phyloP scores from a whole-genome alignment of 2,888 invertebrate species.

The Carterocephalus palaemon region DNA sequence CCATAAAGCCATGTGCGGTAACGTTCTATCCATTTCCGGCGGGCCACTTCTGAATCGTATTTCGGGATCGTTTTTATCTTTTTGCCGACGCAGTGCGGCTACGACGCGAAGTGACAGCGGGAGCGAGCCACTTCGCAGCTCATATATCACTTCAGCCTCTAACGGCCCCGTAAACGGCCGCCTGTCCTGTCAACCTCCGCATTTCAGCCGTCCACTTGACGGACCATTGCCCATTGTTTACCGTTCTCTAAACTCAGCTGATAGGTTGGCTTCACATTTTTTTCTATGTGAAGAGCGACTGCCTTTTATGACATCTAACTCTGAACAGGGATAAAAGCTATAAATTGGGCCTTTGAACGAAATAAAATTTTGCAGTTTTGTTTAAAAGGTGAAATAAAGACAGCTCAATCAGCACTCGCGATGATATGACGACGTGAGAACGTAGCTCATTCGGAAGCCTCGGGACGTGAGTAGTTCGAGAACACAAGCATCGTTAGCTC shows the following conservation, averaged over 20 bases:
- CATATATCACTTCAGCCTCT: slow-evolving; percentile 74
- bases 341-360: slow-evolving; percentile 11
- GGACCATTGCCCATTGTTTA: slow-evolving; percentile 38
- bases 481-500: slow-evolving; percentile 18
- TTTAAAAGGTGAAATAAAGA: slow-evolving; percentile 8
- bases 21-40: slow-evolving; percentile 75
- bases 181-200: slow-evolving; percentile 70
- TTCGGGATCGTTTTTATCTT: slow-evolving; percentile 76
- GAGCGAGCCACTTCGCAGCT: slow-evolving; percentile 74
- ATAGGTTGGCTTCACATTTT: slow-evolving; percentile 48
- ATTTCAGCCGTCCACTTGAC: slow-evolving; percentile 51
- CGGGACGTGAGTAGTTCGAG: slow-evolving; percentile 15
- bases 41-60: slow-evolving; percentile 77
- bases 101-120: slow-evolving; percentile 71
- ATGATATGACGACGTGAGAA: slow-evolving; percentile 11
- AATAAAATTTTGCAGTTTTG: slow-evolving; percentile 1
- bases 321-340: too few relatives aligned
- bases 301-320: slow-evolving; percentile 38
- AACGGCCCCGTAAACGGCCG: slow-evolving; percentile 70
- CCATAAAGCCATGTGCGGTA: slow-evolving; percentile 69
- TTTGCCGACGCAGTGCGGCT: slow-evolving; percentile 62
- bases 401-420: slow-evolving; percentile 3
- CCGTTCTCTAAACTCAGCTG: slow-evolving; percentile 19
- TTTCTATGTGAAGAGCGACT: slow-evolving; percentile 1
- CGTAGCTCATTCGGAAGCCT: not conserved